phyloP scores from a whole-genome alignment of 1,140 invertebrate genomes.

The Physella acuta region DNA sequence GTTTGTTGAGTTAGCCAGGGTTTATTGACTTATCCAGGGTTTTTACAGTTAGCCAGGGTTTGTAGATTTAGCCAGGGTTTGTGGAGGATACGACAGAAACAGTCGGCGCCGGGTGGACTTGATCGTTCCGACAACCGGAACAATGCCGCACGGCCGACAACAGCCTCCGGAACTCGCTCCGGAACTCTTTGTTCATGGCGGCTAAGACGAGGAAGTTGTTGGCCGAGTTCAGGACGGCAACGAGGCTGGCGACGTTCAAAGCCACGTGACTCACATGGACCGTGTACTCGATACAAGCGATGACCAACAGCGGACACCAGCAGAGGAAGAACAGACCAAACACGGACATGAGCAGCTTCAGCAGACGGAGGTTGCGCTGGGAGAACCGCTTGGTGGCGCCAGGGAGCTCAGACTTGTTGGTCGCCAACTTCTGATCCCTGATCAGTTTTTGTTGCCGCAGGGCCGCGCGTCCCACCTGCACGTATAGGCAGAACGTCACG shows the following conservation, averaged over 20 bases:
- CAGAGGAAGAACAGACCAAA: slow-evolving; percentile 14
- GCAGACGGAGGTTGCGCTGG: not conserved
- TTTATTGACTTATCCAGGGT: too few relatives aligned
- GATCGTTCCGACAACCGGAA: too few relatives aligned
- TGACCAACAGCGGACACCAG: slow-evolving; percentile 16
- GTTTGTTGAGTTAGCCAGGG: too few relatives aligned
- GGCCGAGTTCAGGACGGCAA: slow-evolving; percentile 17
- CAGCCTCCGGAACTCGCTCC: not conserved
- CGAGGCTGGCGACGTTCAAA: not conserved
- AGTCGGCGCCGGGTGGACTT: too few relatives aligned
- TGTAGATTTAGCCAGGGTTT: too few relatives aligned
- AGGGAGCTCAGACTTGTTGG: not conserved
- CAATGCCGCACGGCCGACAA: too few relatives aligned
- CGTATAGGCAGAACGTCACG: not conserved
- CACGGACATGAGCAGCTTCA: slow-evolving; percentile 7
- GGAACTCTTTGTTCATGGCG: slow-evolving; percentile 19
- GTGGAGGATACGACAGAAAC: too few relatives aligned
- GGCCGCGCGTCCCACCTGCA: not conserved
- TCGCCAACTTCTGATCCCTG: not conserved
- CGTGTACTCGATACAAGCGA: slow-evolving; percentile 11
- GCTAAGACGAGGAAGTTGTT: slow-evolving; percentile 10
- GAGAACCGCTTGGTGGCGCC: not conserved
- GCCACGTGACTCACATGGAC: slow-evolving; percentile 11
- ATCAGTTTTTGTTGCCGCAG: not conserved
- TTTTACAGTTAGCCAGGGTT: too few relatives aligned